Evolutionary conservation across 2,797 vertebrate genomes (phyloP).

Genomic region (Loris lydekkerianus): DNA sequence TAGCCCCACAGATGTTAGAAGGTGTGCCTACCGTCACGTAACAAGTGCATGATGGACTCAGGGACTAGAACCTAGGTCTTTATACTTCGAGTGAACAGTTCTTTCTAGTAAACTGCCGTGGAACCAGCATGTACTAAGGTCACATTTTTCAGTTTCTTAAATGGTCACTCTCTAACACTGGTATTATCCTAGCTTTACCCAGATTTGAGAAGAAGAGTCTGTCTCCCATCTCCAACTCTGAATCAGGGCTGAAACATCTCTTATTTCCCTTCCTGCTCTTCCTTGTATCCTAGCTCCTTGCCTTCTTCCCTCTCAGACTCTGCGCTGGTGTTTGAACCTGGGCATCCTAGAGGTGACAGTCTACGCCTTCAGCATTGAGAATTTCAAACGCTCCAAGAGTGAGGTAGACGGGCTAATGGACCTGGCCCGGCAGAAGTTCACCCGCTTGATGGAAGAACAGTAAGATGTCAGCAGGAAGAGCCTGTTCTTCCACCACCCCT

Average conservation of each 20-base stretch:
- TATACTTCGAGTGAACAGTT: background rate
- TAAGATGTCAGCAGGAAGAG: slow-evolving; percentile 86
- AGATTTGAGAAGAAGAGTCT: background rate
- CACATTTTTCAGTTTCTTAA: slow-evolving; percentile 1
- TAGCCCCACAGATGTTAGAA: background rate
- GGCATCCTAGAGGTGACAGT: slow-evolving; percentile 97
- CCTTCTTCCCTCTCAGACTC: slow-evolving; percentile 89
- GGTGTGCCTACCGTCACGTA: background rate
- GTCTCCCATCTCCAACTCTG: background rate
- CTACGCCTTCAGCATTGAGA: slow-evolving; percentile 99
- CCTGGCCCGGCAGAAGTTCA: slow-evolving; percentile 97
- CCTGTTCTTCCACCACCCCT: background rate
- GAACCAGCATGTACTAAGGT: background rate
- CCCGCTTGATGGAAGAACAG: slow-evolving; percentile 95
- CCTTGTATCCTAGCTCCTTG: background rate
- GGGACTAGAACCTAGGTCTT: background rate
- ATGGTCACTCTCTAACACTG: slow-evolving; percentile 23
- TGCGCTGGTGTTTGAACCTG: slow-evolving; percentile 97
- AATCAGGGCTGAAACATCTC: background rate
- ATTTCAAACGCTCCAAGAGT: slow-evolving; percentile 97
- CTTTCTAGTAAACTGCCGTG: slow-evolving; percentile 5
- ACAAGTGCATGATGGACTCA: background rate
- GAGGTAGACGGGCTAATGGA: slow-evolving; percentile 98
- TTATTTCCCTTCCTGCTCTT: slow-evolving; percentile 40
- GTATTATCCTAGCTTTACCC: background rate